Percentiles rank a stretch among this genome's conserved stretches.
phyloP scores from a whole-genome alignment of 2,888 invertebrate genomes.

The Drosophila paranaensis region DNA sequence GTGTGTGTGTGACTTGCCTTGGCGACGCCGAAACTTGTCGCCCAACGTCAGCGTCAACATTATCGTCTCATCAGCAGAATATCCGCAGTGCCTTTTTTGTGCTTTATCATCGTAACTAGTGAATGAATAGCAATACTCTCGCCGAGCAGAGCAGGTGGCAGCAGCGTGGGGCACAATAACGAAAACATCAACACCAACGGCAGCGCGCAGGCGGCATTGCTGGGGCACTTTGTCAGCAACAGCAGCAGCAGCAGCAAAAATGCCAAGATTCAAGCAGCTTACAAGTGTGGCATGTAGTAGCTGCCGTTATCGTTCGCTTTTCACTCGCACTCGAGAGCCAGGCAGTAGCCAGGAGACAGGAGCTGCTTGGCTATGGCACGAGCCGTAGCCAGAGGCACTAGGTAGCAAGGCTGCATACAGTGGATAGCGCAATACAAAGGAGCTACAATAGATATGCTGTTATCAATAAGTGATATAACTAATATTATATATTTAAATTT shows the following conservation, averaged over 20 bases:
- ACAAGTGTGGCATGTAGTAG: conserved; percentile 79
- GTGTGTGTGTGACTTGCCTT: too few species aligned
- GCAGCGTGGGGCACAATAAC: conserved; percentile 36
- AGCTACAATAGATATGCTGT: too few species aligned
- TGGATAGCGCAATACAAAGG: background rate
- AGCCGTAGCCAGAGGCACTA: conserved; percentile 36
- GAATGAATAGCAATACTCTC: conserved; percentile 75
- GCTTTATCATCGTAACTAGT: conserved; percentile 80
- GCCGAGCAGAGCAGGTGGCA: conserved; percentile 16
- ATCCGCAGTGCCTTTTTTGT: conserved; percentile 77
- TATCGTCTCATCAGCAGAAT: conserved; percentile 79
- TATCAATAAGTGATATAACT: too few species aligned
- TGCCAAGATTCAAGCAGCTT: conserved; percentile 72
- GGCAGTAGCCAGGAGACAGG: conserved; percentile 7
- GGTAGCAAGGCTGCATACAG: conserved; percentile 24
- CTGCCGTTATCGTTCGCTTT: conserved; percentile 78
- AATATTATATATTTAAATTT: too few species aligned
- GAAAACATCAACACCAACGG: conserved; percentile 56
- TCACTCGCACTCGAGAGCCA: conserved; percentile 68
- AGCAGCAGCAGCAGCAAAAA: conserved; percentile 41
- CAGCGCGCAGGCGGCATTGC: conserved; percentile 39
- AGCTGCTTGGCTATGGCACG: conserved; percentile 10
- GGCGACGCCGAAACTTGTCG: conserved; percentile 25
- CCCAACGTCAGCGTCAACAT: conserved; percentile 65
- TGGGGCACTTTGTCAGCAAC: conserved; percentile 63